Base-by-base conservation (phyloP, 2,888 invertebrate genomes). In the Maniola hyperantus region DNA sequence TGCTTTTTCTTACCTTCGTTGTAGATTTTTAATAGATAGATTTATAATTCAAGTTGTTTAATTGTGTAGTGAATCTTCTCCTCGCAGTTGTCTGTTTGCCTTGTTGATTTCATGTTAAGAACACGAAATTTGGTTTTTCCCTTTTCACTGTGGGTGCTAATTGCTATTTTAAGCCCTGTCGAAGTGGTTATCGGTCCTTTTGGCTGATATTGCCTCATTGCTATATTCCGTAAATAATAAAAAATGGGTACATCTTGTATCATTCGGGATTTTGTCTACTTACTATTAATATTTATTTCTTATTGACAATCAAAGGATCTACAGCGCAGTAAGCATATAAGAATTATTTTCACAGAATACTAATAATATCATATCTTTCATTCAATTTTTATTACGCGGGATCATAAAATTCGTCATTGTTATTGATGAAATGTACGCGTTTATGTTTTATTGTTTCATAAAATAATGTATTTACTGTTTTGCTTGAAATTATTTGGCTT, bases 381-480 rank as follows among this genome's bases (percentile, higher is more conserved):
- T 39, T 39, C 50, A 65, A 65, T 62, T 46, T 73, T 74, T 72
- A 74, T 68, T 68, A 60, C 69, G 70, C 54, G 15, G 72, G 72
- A 70, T 79, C 78, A 76, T 83, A 84, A 82, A 83, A 64, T 71
- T 69, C 71, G 69, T 67, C 77, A 72, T 72, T 76, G 76, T 76
- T 79, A 80, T 76, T 82, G 82, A 82, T 81, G 76, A 81, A 83
- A 83, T 82, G 73, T 72, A 72, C 76, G 78, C 76, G 75, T 77
- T 79, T 72, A 75, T 78, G 79, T 81, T 87, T 87, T 86, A 86
- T 83, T 77, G 77, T 80, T 76, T 81, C 78, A 81, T 85, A 85
- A 86, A 48, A 48, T 48, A 48, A 84, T 72, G 20, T 82, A 81
- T 82, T 84, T 81, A 83, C 65, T 80, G 77, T 79, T 78, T 77